These are phyloP conservation scores for Thalassoma bifasciatum DNA, from an alignment of 2,113 vertebrate genomes.

Conservation along the genomic window DNA sequence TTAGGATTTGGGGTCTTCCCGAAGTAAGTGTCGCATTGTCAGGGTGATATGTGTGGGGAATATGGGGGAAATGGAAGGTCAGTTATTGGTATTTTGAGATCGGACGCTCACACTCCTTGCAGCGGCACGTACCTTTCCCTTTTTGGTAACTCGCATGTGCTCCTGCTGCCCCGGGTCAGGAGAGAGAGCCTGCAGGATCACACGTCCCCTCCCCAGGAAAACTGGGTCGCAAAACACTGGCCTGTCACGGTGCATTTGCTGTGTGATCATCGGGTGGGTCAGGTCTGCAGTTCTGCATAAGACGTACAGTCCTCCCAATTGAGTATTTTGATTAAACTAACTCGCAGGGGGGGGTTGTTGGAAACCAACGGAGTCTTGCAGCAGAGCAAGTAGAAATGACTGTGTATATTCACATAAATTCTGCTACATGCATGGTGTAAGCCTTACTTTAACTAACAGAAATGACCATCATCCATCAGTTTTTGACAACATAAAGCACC, in stretches of 20 bases:
- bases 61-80: constrained; percentile 82
- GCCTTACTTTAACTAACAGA: constrained; percentile 6
- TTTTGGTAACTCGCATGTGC: constrained; percentile 77
- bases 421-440: background rate
- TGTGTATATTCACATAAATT: background rate
- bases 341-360: background rate
- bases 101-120: constrained; percentile 50
- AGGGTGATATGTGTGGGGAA: constrained; percentile 62
- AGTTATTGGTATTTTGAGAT: constrained; percentile 87
- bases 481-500: background rate
- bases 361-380: constrained; percentile 5
- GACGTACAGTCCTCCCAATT: constrained; percentile 15
- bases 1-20: constrained; percentile 49
- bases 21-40: constrained; percentile 73
- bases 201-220: constrained; percentile 26
- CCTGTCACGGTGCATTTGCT: constrained; percentile 47
- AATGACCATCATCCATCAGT: background rate
- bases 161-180: constrained; percentile 43
- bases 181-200: constrained; percentile 45
- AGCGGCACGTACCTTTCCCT: constrained; percentile 82
- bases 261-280: constrained; percentile 53
- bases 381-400: constrained; percentile 18
- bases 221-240: constrained; percentile 50
- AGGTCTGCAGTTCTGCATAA: constrained; percentile 44
- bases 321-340: constrained; percentile 5